These are phyloP conservation scores for Gortyna flavago DNA, from an alignment of 2,888 invertebrate species.

Conservation along the genomic window DNA sequence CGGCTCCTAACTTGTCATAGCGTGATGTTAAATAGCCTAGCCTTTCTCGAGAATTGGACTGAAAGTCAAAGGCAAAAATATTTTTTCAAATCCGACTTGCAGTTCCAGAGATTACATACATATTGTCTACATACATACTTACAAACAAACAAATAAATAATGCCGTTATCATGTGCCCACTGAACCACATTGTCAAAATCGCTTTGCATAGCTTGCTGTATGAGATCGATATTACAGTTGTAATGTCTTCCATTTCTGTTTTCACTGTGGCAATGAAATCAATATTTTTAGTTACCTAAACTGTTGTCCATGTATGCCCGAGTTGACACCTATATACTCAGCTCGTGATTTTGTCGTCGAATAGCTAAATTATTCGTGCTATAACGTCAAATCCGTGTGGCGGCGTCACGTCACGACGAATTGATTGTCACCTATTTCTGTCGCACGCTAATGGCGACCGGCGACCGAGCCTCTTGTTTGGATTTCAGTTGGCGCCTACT, in stretches of 20 bases:
- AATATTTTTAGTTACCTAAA: not conserved
- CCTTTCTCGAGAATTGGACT: too few species aligned
- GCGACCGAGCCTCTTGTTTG: slow-evolving; percentile 65
- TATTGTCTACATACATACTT: too few species aligned
- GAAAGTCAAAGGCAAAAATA: too few species aligned
- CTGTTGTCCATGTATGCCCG: not conserved
- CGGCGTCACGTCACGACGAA: slow-evolving; percentile 61
- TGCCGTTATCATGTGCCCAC: too few species aligned
- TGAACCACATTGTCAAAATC: too few species aligned
- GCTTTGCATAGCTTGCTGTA: too few species aligned
- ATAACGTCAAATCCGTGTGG: slow-evolving; percentile 45
- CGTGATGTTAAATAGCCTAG: too few species aligned
- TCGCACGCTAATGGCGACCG: slow-evolving; percentile 59
- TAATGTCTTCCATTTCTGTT: not conserved
- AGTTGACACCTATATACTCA: not conserved
- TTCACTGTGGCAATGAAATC: not conserved
- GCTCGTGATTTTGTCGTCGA: slow-evolving; percentile 10
- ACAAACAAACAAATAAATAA: too few species aligned
- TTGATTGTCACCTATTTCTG: slow-evolving; percentile 70
- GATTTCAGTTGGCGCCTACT: slow-evolving; percentile 47
- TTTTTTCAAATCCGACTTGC: too few species aligned
- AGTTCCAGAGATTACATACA: too few species aligned
- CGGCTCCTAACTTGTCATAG: too few species aligned
- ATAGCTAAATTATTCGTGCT: slow-evolving; percentile 23
- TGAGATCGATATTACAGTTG: too few species aligned